Base-by-base conservation (phyloP, 2,888 invertebrate genomes). In the Cerastis rubricosa region DNA sequence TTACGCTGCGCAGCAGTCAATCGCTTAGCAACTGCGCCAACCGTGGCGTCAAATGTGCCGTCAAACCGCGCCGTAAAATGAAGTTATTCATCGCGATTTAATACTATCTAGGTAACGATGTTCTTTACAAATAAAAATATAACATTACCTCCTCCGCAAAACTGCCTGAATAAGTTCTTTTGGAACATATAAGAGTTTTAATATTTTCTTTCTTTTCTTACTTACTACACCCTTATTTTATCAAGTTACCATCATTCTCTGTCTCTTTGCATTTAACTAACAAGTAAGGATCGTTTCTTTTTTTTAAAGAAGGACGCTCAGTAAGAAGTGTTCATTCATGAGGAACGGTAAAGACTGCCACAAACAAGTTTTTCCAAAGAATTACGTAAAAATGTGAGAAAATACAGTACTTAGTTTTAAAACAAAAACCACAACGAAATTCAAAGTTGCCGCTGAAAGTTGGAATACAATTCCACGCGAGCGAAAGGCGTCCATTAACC, bases 401-500 rank as follows among this genome's bases (percentile, higher is more conserved):
- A 85, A 84, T 67, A 76, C 45, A 47, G 59, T 68, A 64, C 25
- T 43, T 74, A 79, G 79, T 80, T 83, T 77, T 74, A 79, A 77
- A 87, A 86, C 80, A 84, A 87, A 86, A 83, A 84, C 82, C 81
- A 69, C 84, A 84, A 86, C 76, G 83, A 85, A 88, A 86, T 84
- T 87, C 81, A 87, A 89, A 83, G 87, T 87, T 80, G 84, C 84
- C 51, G 78, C 77, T 86, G 73, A 87, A 90, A 91, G 89, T 90
- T 89, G 82, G 75, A 88, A 88, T 88, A 89, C 85, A 89, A 88
- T 88, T 88, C 86, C 75, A 87, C 77, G 87, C 87, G 85, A 88
- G 88, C 85, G 85, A 85, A 85, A 82, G 87, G 85, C 90, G 87
- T 83, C 90, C 85, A 91, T 92, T 91, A 90, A 90, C 87, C 89